Conservation (phyloP, 1,140 invertebrate species). For the Saxidomus purpurata region DNA sequence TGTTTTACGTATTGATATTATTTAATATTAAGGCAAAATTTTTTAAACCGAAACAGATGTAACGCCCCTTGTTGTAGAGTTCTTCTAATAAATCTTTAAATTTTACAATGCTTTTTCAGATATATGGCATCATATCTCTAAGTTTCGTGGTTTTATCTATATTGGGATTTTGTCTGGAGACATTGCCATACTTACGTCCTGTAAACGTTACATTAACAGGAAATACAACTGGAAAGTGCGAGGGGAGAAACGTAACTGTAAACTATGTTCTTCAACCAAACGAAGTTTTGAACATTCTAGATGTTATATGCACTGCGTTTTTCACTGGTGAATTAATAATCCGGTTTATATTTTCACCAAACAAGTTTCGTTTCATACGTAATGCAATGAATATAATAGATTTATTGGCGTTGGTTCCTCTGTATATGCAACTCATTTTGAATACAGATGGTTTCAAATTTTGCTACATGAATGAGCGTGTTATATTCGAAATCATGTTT, state of each 20-base stretch:
- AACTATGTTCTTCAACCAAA: constrained; percentile 66
- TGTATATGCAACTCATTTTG: constrained; percentile 83
- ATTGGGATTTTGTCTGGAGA: constrained; percentile 97
- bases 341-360: constrained; percentile 85
- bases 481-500: constrained; percentile 81
- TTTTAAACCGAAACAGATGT: too few relatives aligned
- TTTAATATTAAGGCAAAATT: too few relatives aligned
- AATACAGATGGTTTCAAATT: constrained; percentile 71
- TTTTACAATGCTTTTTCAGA: too few relatives aligned
- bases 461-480: constrained; percentile 76
- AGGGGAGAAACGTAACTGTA: constrained; percentile 11
- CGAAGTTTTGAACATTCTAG: constrained; percentile 74
- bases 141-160: constrained; percentile 97
- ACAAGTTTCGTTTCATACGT: constrained; percentile 85
- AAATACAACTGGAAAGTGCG: constrained; percentile 16
- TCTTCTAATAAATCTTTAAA: too few relatives aligned
- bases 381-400: constrained; percentile 87
- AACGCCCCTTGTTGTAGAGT: too few relatives aligned
- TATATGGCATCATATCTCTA: constrained; percentile 94
- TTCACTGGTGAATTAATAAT: constrained; percentile 86
- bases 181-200: constrained; percentile 93
- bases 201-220: constrained; percentile 41
- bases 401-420: constrained; percentile 86
- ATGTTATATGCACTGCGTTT: constrained; percentile 86
- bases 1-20: too few relatives aligned